Evolutionary conservation across 2,113 vertebrate genomes (phyloP).

Genomic region (Pituophis catenifer): DNA sequence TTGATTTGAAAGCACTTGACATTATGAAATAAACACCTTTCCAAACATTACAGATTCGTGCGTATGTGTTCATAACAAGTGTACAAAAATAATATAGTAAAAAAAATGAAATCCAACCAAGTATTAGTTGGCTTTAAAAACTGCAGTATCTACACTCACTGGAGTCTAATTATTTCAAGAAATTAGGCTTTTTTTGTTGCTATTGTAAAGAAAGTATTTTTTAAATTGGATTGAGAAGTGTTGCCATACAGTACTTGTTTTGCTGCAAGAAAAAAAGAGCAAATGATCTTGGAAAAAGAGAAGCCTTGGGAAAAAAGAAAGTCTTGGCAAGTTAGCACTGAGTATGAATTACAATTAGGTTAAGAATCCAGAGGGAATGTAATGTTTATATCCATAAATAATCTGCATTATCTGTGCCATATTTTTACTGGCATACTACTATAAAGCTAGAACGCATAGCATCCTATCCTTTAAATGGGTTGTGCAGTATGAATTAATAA

Average conservation of each 20-base stretch:
- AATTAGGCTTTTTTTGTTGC: conserved; percentile 5
- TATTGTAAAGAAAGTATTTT: neutral
- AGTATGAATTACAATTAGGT: conserved; percentile 45
- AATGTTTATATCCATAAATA: neutral
- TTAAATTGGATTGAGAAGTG: conserved; percentile 7
- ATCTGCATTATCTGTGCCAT: neutral
- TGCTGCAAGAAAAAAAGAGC: conserved; percentile 17
- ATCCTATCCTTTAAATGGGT: neutral
- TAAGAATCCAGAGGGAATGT: neutral
- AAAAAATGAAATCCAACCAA: neutral
- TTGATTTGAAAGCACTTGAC: neutral
- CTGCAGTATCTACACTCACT: neutral
- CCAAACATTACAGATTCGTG: neutral
- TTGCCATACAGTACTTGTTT: conserved; percentile 22
- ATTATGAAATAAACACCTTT: neutral
- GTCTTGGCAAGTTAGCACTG: conserved; percentile 41
- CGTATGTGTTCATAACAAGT: neutral
- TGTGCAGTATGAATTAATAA: neutral
- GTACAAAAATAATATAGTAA: neutral
- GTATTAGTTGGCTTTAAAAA: neutral
- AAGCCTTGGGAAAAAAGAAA: conserved; percentile 1
- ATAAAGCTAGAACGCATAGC: conserved; percentile 1
- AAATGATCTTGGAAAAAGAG: conserved; percentile 25
- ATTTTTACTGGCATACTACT: neutral
- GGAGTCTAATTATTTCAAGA: neutral